Percentiles rank a stretch among this genome's conserved stretches.
Conservation (phyloP, 2,113 vertebrate species). For the Melanerpes formicivorus region DNA sequence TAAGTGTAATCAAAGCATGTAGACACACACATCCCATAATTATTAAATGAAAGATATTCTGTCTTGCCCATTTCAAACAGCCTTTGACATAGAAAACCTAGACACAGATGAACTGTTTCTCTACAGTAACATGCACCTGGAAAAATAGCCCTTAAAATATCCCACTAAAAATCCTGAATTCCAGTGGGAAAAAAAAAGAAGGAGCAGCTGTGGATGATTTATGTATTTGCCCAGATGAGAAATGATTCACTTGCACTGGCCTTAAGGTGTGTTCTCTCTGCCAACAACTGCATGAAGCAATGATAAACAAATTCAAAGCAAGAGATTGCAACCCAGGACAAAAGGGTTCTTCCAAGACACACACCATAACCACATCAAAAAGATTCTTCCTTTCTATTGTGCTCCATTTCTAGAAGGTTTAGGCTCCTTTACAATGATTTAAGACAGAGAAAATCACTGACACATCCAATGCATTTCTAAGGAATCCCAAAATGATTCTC, state of each 20-base stretch:
- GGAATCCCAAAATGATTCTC: not conserved
- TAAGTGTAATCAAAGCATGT: not conserved
- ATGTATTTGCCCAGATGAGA: constrained; percentile 6
- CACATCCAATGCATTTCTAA: not conserved
- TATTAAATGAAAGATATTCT: not conserved
- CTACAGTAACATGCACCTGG: not conserved
- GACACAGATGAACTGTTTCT: not conserved
- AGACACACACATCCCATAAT: not conserved
- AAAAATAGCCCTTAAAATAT: constrained; percentile 15
- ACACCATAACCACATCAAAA: not conserved
- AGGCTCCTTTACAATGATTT: not conserved
- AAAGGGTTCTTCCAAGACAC: not conserved
- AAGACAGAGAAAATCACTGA: not conserved
- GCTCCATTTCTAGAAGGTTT: not conserved
- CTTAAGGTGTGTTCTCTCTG: not conserved
- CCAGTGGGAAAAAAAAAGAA: not conserved
- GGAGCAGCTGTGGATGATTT: constrained; percentile 20
- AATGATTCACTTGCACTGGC: not conserved
- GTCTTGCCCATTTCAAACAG: not conserved
- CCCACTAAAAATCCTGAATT: not conserved
- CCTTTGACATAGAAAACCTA: not conserved
- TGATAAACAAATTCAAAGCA: constrained; percentile 34
- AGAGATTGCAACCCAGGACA: constrained; percentile 13
- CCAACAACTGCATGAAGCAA: constrained; percentile 22
- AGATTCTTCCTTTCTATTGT: not conserved